A percentile compares a stretch with the other conserved stretches of the same genome.
Evolutionary conservation across 2,888 invertebrate species (phyloP).

Genomic region (Rhaphigaster nebulosa): DNA sequence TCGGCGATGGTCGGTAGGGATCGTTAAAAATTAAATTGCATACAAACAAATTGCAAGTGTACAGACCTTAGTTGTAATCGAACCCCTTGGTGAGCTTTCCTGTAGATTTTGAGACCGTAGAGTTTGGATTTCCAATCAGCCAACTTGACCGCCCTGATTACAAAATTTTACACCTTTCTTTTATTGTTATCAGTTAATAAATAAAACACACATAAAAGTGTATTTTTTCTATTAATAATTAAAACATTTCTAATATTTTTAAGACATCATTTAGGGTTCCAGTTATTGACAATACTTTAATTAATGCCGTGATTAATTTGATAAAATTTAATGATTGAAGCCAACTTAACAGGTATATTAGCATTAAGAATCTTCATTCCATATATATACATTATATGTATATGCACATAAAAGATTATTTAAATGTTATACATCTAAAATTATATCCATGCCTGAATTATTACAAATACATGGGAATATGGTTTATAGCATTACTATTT

Average conservation of each 20-base stretch:
- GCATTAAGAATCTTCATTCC: no score
- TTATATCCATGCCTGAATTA: no score
- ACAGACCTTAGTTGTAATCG: not conserved
- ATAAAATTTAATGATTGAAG: no score
- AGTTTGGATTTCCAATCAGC: slow-evolving; percentile 1
- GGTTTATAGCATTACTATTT: no score
- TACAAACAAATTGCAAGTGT: not conserved
- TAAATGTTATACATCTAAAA: no score
- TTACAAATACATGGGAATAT: no score
- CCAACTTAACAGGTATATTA: no score
- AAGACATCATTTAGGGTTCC: not conserved
- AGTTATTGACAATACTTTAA: not conserved
- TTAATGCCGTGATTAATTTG: not conserved
- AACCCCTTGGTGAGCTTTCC: not conserved
- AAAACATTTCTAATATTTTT: no score
- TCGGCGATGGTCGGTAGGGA: slow-evolving; percentile 48
- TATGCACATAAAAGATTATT: no score
- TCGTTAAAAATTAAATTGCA: slow-evolving; percentile 16
- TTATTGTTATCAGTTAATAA: not conserved
- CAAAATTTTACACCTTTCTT: not conserved
- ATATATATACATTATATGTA: no score
- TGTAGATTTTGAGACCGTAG: slow-evolving; percentile 20
- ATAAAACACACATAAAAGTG: not conserved
- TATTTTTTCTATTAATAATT: no score
- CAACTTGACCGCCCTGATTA: not conserved